A percentile compares a stretch with the other conserved stretches of the same genome.
These are phyloP conservation scores for Orthonevra nobilis DNA, from an alignment of 2,888 invertebrate genomes.

Conservation along the genomic window DNA sequence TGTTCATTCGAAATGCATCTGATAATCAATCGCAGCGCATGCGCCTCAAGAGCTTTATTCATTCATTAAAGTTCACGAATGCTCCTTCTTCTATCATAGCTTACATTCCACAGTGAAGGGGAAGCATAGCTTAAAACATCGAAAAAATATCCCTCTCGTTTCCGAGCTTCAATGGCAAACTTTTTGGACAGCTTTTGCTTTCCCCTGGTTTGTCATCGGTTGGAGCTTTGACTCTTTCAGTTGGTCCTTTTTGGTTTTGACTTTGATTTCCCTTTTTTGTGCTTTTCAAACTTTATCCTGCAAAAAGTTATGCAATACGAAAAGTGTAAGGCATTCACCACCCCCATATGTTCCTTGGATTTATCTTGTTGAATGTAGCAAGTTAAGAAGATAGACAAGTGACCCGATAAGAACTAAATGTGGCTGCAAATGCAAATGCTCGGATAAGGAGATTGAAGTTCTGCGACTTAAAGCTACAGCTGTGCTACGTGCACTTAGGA, in stretches of 20 bases:
- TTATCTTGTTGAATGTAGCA: slow-evolving; percentile 45
- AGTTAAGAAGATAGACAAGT: slow-evolving; percentile 30
- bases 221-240: neutral
- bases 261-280: no score
- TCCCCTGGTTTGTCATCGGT: no score
- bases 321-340: slow-evolving; percentile 17
- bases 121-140: slow-evolving; percentile 33
- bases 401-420: slow-evolving; percentile 41
- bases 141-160: slow-evolving; percentile 24
- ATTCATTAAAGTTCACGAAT: slow-evolving; percentile 15
- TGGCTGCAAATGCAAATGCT: slow-evolving; percentile 55
- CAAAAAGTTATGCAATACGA: slow-evolving; percentile 46
- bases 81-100: neutral
- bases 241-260: neutral
- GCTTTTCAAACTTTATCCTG: slow-evolving; percentile 6
- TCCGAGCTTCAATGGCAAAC: neutral
- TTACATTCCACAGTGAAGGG: slow-evolving; percentile 28
- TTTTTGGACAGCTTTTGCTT: no score
- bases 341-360: slow-evolving; percentile 51
- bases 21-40: slow-evolving; percentile 15
- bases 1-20: slow-evolving; percentile 46
- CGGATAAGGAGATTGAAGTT: slow-evolving; percentile 22
- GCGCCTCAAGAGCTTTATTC: neutral
- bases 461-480: slow-evolving; percentile 17
- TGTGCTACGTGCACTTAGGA: slow-evolving; percentile 20